Evolutionary conservation across 2,888 invertebrate species (phyloP), one percentile per base, ranked within the genome.

Genomic region (Pristionchus mayeri): DNA sequence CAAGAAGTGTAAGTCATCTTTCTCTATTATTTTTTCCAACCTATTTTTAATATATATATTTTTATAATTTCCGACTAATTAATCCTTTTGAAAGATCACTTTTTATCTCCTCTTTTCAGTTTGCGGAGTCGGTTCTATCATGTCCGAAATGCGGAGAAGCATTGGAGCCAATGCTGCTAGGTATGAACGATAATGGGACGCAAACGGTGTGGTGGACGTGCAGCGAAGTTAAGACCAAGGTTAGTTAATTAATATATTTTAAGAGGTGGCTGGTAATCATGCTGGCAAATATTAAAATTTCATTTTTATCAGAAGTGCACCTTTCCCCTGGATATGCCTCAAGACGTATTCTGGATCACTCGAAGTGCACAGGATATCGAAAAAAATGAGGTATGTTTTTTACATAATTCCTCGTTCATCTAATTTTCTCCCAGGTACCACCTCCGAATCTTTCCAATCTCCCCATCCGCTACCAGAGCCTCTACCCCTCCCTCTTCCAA

Each of bases 281-380:
- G 40, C 40, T 2, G 18, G 4, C 30, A 48, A 50, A 78, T 48
- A 50, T 76, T 40, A 9, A n/a, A n/a, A 75, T 50, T 30, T 50
- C 21, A 27, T 50, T 27, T 48, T 48, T 89, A 90, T 85, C 84
- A 91, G 91, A 85, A 85, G 18, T 92, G 92, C 85, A 79, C 84
- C 27, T 92, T 91, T 60, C 92, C 92, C 9, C 84, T 91, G 48
- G 88, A 89, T 57, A 88, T 92, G 88, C 92, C 92, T 4, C 76
- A 88, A 4, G 86, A 90, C 6, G 88, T 92, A 50, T 92, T 88
- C 79, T 90, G 91, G 87, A 87, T 89, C 27, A 86, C 80, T 11
- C 87, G 91, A 75, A 88, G 87, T 9, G 57, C 88, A 2, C 85
- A 86, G 2, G 88, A 92, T 27, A 87, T 85, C 16, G 67, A 84